Evolutionary conservation across 2,113 vertebrate genomes (phyloP), one percentile per base, ranked within the genome.

Genomic region (Leuciscus idus): DNA sequence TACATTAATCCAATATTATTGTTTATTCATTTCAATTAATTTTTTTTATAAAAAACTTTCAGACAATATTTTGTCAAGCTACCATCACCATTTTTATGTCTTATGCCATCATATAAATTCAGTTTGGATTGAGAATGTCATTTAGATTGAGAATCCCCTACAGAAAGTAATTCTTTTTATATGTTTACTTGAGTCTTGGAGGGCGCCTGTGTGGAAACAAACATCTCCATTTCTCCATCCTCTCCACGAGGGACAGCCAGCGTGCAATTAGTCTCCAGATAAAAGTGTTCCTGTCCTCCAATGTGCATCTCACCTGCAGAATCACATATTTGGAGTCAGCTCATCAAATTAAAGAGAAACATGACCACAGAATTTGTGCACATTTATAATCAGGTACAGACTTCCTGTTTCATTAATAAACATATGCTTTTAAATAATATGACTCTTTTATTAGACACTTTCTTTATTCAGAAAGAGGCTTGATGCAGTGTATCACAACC

Each of bases 241-340:
- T 99, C 98, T 21, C 95, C 94, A 84, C 94, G 95, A 0, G 98
- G 98, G 55, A 99, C 94, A 15, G 98, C 98, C 28, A 99, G 87
- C 7, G 95, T 95, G 28, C 95, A 96, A 2, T 99, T 94, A 43
- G 98, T 97, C 94, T 99, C 98, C 95, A 99, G 89, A 87, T 99
- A 99, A 91, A 99, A 99, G 89, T 99, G 98, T 1, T 99, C 98
- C 90, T 99, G 98, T 23, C 98, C 98, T 6, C 97, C 98, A 0
- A 99, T 89, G 89, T 99, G 94, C 15, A 99, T 92, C 91, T 98
- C 96, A 86, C 98, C 98, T 99, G 33, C 30, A 84, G 30, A 30
- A 43, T 19, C 12, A 59, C 50, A 72, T 33, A 23, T n/a, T 52
- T 23, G 13, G 61, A 11, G n/a, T 52, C 81, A 68, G 61, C 6